Base-by-base conservation (phyloP, 1,140 invertebrate species). In the Coboldia fuscipes region DNA sequence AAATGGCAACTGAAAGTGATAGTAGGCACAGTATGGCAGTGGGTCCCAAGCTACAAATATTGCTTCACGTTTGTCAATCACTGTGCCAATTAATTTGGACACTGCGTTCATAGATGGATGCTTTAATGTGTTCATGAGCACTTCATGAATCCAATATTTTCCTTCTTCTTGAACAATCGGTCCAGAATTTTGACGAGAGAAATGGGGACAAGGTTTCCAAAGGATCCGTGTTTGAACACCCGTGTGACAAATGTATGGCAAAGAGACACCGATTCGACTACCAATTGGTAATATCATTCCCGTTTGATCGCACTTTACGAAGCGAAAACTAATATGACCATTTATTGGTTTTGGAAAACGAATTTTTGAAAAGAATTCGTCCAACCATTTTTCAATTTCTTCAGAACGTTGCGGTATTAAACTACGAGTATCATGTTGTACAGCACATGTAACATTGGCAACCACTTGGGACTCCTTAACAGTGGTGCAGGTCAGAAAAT, bases 41-140 rank as follows among this genome's bases (percentile, higher is more conserved):
- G 78, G 79, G 45, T 84, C 79, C 77, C 76, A 82, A 41, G 72
- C 76, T 2, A 72, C 63, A 43, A 83, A 82, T 2, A 82, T 53
- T 1, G 75, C 75, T 45, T 82, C 75, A 7, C 74, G 60, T 39
- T 72, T 76, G 39, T 76, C 72, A 30, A 80, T 45, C 3, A 77
- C 68, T 0, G 68, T 72, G 3, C 70, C 65, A 23, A 75, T 50
- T 14, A 75, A 50, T 42, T 65, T 64, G 1, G 62, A 58, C 6
- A 68, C 59, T 0, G 60, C 57, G 29, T 68, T 56, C 1, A 61
- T 32, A 1, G 47, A 45, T 2, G 62, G 56, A 36, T 53, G 53
- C 4, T 53, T 58, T 9, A 68, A 18, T 0, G 61, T 58, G 21
- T 47, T 58, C 27, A 61, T 43, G 3, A 69, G 45, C 1, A 60